Evolutionary conservation across 1,140 invertebrate species (phyloP), one percentile per base, ranked within the genome.

Genomic region (Platyscapa corneri): DNA sequence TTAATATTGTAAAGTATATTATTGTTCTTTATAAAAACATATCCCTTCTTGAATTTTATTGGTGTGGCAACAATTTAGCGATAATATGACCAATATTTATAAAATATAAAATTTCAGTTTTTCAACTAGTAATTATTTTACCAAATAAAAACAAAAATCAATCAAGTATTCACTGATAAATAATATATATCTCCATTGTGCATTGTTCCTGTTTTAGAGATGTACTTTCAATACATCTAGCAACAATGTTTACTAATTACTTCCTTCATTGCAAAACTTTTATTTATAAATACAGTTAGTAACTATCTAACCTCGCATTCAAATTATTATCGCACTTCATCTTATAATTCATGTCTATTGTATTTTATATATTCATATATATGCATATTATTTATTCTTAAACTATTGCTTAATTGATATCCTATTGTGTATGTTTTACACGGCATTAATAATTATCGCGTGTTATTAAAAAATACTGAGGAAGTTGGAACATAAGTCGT

Each of bases 261-360:
- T 74, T 74, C 70, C 70, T 42, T 42, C 37, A 74, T 74, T 74
- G 12, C 70, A 42, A 42, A 74, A 74, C 37, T 74, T 74, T 74
- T 74, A 74, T 74, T 74, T 74, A 74, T 74, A 74, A 74, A 74
- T n/a, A 74, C 8, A 74, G 70, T 23, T 42, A 74, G 20, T 74
- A 42, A 74, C 12, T 42, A 74, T 74, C 42, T 74, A 74, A 20
- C 70, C 70, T 74, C 70, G 70, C 14, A 14, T 42, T 74, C 37
- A n/a, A 14, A 74, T 74, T 42, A 74, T 74, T 74, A 37, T 8
- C 23, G 20, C 42, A 42, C 27, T 42, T 42, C 12, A 74, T 74
- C 27, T 74, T 42, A 42, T 20, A 10, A 70, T 70, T 70, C 27
- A 74, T n/a, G 10, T 74, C 37, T 74, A 10, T 74, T 42, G 39